Evolutionary conservation across 92 coral and sea anemone genomes (phyloP).

Genomic region (Zoanthus sansibaricus): DNA sequence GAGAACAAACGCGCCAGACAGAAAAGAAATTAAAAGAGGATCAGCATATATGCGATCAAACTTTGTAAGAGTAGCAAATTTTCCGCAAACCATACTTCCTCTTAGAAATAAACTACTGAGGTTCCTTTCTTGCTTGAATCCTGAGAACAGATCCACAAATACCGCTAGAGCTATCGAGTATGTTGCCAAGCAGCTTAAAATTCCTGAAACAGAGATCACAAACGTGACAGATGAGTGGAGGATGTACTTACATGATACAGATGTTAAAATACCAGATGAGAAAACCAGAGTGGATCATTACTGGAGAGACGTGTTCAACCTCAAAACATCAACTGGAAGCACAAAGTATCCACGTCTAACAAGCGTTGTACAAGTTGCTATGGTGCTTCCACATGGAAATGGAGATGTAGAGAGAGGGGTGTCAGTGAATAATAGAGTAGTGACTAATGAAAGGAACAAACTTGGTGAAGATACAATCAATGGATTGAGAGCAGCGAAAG

Average conservation of each 20-base stretch:
- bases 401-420: slow-evolving; percentile 46
- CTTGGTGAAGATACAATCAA: slow-evolving; percentile 34
- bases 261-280: slow-evolving; percentile 41
- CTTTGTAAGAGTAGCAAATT: slow-evolving; percentile 2
- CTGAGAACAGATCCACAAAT: background rate
- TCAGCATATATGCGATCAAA: background rate
- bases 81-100: slow-evolving; percentile 6
- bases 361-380: slow-evolving; percentile 42
- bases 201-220: slow-evolving; percentile 37
- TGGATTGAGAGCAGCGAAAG: slow-evolving; percentile 37
- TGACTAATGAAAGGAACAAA: slow-evolving; percentile 40
- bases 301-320: slow-evolving; percentile 34
- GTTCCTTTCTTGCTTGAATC: background rate
- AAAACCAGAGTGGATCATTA: slow-evolving; percentile 53
- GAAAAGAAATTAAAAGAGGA: background rate
- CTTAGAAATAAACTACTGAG: background rate
- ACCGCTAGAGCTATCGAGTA: slow-evolving; percentile 23
- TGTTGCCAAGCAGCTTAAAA: slow-evolving; percentile 33
- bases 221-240: slow-evolving; percentile 48
- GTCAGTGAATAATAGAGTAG: slow-evolving; percentile 36
- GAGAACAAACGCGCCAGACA: background rate
- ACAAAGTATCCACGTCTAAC: slow-evolving; percentile 42
- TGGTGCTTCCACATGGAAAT: slow-evolving; percentile 48
- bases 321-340: slow-evolving; percentile 51
- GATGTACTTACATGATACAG: slow-evolving; percentile 50